Conservation (phyloP, 2,113 vertebrate species). For the Hassar affinis region DNA sequence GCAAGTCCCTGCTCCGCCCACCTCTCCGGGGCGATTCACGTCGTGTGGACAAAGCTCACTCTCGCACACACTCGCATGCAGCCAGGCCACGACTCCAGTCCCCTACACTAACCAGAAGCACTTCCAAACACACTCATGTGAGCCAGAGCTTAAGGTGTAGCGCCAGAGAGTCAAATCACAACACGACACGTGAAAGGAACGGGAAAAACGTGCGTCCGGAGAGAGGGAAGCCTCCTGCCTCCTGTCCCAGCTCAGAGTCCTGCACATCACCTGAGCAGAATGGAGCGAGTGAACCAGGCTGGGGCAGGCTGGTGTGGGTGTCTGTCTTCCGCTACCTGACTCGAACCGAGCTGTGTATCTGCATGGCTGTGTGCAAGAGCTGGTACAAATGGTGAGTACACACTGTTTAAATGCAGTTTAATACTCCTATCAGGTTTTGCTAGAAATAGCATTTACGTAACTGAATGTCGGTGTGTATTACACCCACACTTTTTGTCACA, state of each 20-base stretch:
- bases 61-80: conserved; percentile 53
- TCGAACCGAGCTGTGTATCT: conserved; percentile 90
- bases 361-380: conserved; percentile 98
- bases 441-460: background rate
- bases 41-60: conserved; percentile 46
- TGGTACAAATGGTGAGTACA: conserved; percentile 97
- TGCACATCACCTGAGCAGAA: conserved; percentile 55
- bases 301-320: conserved; percentile 94
- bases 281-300: conserved; percentile 58
- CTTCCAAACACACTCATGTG: conserved; percentile 35
- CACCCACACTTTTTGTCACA: background rate
- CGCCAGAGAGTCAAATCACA: conserved; percentile 20
- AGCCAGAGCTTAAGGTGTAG: conserved; percentile 30
- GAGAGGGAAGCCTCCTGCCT: conserved; percentile 55
- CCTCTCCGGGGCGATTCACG: conserved; percentile 75
- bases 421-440: background rate
- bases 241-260: conserved; percentile 53
- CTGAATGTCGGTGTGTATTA: background rate
- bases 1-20: conserved; percentile 80
- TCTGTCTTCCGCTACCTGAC: conserved; percentile 95
- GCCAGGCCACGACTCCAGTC: conserved; percentile 23
- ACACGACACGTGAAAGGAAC: background rate
- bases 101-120: conserved; percentile 30
- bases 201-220: conserved; percentile 38
- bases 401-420: background rate